Percentiles rank a stretch among this genome's conserved stretches.
These are phyloP conservation scores for Disparrhopalites patrizii DNA, from an alignment of 2,888 invertebrate species.

Conservation along the genomic window DNA sequence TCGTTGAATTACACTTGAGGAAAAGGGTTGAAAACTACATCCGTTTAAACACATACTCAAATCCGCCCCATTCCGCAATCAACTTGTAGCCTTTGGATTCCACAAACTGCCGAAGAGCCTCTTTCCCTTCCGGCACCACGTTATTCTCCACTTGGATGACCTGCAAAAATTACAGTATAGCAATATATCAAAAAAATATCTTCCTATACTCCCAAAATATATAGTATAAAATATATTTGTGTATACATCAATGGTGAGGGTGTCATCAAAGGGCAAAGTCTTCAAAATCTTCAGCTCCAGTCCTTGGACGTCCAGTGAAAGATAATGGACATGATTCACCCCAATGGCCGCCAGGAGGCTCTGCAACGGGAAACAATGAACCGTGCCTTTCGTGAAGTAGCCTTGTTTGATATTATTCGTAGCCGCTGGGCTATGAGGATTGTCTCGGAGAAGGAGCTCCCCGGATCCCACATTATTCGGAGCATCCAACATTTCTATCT, in stretches of 20 bases:
- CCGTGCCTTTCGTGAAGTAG: background rate
- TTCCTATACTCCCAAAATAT: background rate
- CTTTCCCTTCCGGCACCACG: background rate
- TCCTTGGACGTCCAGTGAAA: constrained; percentile 19
- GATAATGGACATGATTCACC: constrained; percentile 8
- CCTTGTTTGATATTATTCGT: background rate
- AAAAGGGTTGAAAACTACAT: too few relatives aligned
- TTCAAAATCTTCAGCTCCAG: constrained; percentile 14
- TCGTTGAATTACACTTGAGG: too few relatives aligned
- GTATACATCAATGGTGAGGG: constrained; percentile 1
- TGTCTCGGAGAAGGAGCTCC: background rate
- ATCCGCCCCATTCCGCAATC: constrained; percentile 1
- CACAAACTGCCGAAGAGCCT: background rate
- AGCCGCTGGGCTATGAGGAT: background rate
- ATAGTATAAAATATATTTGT: background rate
- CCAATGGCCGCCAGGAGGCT: constrained; percentile 8
- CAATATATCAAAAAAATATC: background rate
- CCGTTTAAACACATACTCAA: too few relatives aligned
- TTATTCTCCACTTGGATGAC: background rate
- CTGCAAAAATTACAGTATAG: background rate
- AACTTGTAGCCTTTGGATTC: background rate
- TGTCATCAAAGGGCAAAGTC: constrained; percentile 9
- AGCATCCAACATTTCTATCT: background rate
- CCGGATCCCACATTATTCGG: background rate
- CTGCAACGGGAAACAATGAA: constrained; percentile 9